Evolutionary conservation across 2,797 vertebrate species (phyloP).

Genomic region (Sternarchorhynchus goeldii): DNA sequence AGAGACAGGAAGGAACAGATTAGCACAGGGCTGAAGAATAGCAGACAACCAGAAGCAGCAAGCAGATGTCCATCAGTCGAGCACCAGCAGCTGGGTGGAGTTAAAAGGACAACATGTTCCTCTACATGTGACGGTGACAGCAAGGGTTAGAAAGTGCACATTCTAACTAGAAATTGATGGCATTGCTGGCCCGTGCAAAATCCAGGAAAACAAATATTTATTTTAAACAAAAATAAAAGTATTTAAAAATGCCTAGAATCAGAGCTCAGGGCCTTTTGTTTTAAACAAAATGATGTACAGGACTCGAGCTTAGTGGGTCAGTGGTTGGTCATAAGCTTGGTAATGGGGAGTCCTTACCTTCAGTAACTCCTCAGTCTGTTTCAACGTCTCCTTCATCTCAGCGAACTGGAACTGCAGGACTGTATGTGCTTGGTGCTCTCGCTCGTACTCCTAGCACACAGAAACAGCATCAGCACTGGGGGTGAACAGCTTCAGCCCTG

Average conservation of each 20-base stretch:
- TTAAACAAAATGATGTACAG: no score
- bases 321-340: background rate
- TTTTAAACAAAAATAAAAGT: no score
- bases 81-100: background rate
- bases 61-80: background rate
- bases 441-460: conserved; percentile 78
- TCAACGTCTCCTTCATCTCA: conserved; percentile 84
- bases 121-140: no score
- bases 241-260: no score
- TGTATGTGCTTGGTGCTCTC: conserved; percentile 81
- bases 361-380: conserved; percentile 84
- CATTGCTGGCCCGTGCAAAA: no score
- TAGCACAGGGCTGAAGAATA: background rate
- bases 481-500: background rate
- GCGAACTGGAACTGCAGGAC: conserved; percentile 83
- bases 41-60: no score
- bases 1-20: conserved; percentile 22
- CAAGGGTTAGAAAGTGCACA: no score
- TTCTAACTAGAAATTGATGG: no score
- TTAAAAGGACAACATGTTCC: background rate
- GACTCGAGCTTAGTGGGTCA: no score
- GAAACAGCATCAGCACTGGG: background rate
- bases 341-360: conserved; percentile 71
- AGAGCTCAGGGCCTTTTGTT: no score
- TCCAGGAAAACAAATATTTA: no score